Percentiles rank a stretch among this genome's conserved stretches.
Evolutionary conservation across 2,888 invertebrate genomes (phyloP).

Genomic region (Lycophotia porphyrea): DNA sequence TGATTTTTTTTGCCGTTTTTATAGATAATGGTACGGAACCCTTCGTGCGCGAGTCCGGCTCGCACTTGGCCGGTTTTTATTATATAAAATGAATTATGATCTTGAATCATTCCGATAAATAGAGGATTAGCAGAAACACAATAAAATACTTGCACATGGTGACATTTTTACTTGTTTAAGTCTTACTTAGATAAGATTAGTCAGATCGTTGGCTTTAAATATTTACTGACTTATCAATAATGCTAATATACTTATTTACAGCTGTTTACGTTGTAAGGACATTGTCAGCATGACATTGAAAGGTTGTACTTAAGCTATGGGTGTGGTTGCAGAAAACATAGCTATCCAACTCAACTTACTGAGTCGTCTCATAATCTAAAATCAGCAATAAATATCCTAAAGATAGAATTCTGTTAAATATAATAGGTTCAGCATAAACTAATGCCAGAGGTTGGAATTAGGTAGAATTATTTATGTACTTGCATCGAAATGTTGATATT

Average conservation of each 20-base stretch:
- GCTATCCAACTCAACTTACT: neutral
- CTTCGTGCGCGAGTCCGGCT: no score
- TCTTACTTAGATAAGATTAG: neutral
- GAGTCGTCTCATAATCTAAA: neutral
- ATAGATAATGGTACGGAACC: no score
- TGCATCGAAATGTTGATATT: no score
- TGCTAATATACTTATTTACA: conserved; percentile 20
- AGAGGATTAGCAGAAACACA: neutral
- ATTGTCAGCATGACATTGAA: conserved; percentile 3
- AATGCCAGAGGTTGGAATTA: no score
- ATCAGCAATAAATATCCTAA: neutral
- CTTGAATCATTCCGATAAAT: neutral
- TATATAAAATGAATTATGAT: neutral
- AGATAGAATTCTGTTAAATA: neutral
- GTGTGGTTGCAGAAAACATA: neutral
- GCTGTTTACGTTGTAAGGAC: neutral
- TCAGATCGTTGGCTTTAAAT: neutral
- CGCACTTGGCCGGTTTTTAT: no score
- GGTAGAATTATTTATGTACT: no score
- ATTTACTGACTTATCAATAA: conserved; percentile 8
- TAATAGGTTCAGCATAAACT: neutral
- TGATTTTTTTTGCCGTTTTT: no score
- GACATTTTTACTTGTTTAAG: neutral
- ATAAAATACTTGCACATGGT: neutral
- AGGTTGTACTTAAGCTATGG: neutral